Conservation (phyloP, 1,140 invertebrate species). For the Epicauta chinensis region DNA sequence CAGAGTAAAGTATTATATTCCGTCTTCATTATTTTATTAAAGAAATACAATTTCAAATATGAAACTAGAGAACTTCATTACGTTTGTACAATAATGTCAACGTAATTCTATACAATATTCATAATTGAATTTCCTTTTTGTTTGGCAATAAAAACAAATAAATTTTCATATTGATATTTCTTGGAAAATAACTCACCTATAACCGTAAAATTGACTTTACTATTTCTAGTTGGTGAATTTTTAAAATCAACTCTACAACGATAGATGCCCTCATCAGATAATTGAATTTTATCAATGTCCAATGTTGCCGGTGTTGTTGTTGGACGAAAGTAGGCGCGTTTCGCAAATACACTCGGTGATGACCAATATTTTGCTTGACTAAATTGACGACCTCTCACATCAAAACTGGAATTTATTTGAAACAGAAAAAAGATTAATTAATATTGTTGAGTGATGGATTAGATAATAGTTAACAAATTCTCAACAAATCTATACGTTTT, state of each 20-base stretch:
- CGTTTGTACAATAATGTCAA: too few relatives aligned
- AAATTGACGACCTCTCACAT: slow-evolving; percentile 66
- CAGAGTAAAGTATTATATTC: too few relatives aligned
- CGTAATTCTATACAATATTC: too few relatives aligned
- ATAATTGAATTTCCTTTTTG: too few relatives aligned
- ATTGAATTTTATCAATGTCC: slow-evolving; percentile 63
- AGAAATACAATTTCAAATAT: too few relatives aligned
- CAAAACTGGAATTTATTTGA: slow-evolving; percentile 70
- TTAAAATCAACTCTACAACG: slow-evolving; percentile 82
- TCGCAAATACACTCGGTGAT: slow-evolving; percentile 67
- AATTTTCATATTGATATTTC: background rate
- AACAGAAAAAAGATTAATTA: slow-evolving; percentile 26
- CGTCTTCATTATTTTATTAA: too few relatives aligned
- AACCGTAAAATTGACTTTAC: slow-evolving; percentile 79
- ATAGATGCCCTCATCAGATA: slow-evolving; percentile 74
- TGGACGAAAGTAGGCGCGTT: slow-evolving; percentile 67
- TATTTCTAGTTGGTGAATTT: slow-evolving; percentile 78
- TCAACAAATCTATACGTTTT: slow-evolving; percentile 14
- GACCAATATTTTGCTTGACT: slow-evolving; percentile 73
- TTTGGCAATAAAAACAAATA: too few relatives aligned
- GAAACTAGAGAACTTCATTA: too few relatives aligned
- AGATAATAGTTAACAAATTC: slow-evolving; percentile 12
- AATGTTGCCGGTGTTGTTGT: slow-evolving; percentile 61
- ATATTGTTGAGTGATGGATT: background rate
- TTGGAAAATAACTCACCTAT: slow-evolving; percentile 60